Evolutionary conservation across 2,113 vertebrate genomes (phyloP).

Genomic region (Paramisgurnus dabryanus): DNA sequence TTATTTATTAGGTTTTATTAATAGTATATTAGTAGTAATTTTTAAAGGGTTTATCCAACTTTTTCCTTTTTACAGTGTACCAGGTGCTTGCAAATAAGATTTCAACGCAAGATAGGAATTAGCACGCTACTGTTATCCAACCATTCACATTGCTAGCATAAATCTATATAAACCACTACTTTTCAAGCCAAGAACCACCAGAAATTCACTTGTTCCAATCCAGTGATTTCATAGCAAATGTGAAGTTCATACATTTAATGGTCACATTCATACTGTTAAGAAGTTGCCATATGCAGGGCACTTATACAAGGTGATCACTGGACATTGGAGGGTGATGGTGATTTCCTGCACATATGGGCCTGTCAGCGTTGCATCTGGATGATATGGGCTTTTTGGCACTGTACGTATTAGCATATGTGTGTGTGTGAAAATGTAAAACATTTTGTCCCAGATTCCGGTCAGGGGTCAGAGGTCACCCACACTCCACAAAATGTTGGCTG

Average conservation of each 20-base stretch:
- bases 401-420: constrained; percentile 14
- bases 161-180: no score
- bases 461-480: constrained; percentile 4
- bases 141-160: no score
- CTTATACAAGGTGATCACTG: constrained; percentile 22
- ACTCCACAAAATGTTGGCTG: neutral
- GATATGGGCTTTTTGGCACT: constrained; percentile 16
- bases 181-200: no score
- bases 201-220: no score
- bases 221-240: neutral
- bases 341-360: constrained; percentile 49
- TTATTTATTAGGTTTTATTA: no score
- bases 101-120: no score
- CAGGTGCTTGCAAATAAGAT: no score
- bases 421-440: neutral
- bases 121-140: no score
- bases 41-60: no score
- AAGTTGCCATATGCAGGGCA: constrained; percentile 22
- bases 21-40: no score
- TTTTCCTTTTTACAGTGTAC: no score
- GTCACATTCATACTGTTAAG: neutral
- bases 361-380: constrained; percentile 49
- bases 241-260: no score
- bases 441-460: neutral
- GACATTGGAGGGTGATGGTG: constrained; percentile 40